A percentile compares a stretch with the other conserved stretches of the same genome.
These are phyloP conservation scores for Pilophorus perplexus DNA, from an alignment of 2,888 invertebrate species.

Conservation along the genomic window DNA sequence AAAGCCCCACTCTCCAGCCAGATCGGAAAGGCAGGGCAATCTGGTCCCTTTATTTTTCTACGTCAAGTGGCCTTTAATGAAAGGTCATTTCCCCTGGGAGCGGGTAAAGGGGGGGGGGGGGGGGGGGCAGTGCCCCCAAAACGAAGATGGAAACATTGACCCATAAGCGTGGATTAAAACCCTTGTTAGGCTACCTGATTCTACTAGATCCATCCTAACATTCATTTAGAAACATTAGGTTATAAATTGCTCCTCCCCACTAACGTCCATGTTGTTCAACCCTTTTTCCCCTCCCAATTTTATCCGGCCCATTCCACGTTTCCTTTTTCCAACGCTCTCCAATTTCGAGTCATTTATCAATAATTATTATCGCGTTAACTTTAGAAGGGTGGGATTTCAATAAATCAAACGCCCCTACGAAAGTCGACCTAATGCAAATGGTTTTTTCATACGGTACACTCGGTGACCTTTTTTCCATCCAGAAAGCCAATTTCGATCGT, in stretches of 20 bases:
- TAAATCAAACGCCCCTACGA: conserved; percentile 20
- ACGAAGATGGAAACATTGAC: no score
- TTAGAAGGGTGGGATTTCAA: neutral
- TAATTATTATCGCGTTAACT: conserved; percentile 28
- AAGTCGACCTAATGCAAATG: no score
- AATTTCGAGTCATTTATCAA: conserved; percentile 28
- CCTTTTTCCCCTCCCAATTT: neutral
- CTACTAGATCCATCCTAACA: no score
- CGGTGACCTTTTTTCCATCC: no score
- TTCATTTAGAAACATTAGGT: no score
- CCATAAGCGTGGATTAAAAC: no score
- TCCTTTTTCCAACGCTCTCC: no score
- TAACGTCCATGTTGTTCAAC: neutral
- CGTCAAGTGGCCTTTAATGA: conserved; percentile 35
- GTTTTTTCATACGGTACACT: no score
- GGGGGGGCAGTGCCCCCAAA: no score
- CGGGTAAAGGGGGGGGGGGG: no score
- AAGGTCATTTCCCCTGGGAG: neutral
- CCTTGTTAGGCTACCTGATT: no score
- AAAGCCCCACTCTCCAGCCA: neutral
- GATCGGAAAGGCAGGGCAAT: neutral
- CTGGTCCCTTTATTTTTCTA: conserved; percentile 24
- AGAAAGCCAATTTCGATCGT: no score
- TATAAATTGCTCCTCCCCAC: neutral
- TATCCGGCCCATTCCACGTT: conserved; percentile 2